Evolutionary conservation across 2,113 vertebrate genomes (phyloP).

Genomic region (Herpailurus yagouaroundi): DNA sequence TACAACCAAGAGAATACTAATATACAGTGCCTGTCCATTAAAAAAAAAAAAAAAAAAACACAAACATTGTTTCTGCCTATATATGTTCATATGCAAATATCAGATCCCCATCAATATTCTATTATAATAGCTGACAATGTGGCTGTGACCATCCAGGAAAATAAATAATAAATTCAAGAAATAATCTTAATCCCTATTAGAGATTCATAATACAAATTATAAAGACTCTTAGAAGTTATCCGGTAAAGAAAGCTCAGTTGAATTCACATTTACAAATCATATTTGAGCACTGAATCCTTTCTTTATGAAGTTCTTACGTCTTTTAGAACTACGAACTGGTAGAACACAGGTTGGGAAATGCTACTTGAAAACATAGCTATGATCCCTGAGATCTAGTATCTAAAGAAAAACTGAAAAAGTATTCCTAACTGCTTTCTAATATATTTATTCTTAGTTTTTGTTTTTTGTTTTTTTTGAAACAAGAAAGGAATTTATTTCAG

Average conservation of each 20-base stretch:
- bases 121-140: neutral
- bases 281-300: neutral
- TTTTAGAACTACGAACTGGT: neutral
- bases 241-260: neutral
- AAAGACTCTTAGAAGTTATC: neutral
- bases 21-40: neutral
- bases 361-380: neutral
- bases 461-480: neutral
- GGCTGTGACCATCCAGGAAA: neutral
- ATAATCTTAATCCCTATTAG: neutral
- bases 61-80: neutral
- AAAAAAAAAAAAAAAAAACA: neutral
- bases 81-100: neutral
- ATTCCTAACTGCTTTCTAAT: neutral
- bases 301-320: neutral
- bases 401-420: slow-evolving; percentile 44
- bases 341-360: neutral
- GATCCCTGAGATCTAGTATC: neutral
- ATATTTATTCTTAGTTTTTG: neutral
- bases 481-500: neutral
- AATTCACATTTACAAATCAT: neutral
- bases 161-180: neutral
- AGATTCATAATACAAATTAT: neutral
- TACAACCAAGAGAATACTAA: neutral
- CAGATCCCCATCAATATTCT: neutral